These are phyloP conservation scores for Chloroclysta siterata DNA, from an alignment of 2,888 invertebrate species.

Conservation along the genomic window DNA sequence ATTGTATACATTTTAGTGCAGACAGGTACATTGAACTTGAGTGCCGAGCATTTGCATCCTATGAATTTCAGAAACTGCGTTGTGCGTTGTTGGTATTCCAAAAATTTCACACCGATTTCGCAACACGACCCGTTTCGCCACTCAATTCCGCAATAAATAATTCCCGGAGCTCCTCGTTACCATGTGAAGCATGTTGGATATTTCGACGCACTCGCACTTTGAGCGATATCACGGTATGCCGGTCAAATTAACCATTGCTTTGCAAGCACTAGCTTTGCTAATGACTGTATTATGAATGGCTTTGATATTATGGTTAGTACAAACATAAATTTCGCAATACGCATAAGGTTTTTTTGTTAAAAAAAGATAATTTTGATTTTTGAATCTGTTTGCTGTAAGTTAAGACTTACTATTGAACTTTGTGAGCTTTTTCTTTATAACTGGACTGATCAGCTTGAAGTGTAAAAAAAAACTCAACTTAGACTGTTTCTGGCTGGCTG, in stretches of 20 bases:
- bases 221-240: not conserved
- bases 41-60: not conserved
- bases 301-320: not conserved
- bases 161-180: conserved; percentile 21
- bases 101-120: conserved; percentile 5
- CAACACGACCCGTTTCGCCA: conserved; percentile 10
- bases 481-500: no score
- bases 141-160: conserved; percentile 22
- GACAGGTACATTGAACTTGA: not conserved
- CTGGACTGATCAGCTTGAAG: no score
- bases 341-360: no score
- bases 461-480: no score
- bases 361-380: no score
- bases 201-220: conserved; percentile 8
- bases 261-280: not conserved
- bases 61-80: not conserved
- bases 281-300: not conserved
- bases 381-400: no score
- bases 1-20: not conserved
- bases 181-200: conserved; percentile 6
- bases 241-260: conserved; percentile 7
- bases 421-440: no score
- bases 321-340: not conserved
- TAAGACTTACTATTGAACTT: no score
- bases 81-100: not conserved